Base-by-base conservation (phyloP, 2,113 vertebrate genomes). In the Thermophis baileyi region DNA sequence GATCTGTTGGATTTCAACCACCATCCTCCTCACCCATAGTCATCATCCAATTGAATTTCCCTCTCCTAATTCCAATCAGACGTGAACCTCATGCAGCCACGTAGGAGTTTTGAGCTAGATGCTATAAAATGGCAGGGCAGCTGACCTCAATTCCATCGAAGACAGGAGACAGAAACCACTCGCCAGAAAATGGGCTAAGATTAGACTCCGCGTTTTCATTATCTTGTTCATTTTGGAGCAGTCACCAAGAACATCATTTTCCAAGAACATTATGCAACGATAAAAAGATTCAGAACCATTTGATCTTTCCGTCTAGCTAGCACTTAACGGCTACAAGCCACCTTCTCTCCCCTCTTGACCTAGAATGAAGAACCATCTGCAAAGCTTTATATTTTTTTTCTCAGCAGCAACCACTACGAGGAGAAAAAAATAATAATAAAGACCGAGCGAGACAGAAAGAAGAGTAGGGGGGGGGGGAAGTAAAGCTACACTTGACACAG, bases 351-450 rank as follows among this genome's bases (percentile, higher is more conserved):
- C 97, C 96, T 96, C 96, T 89, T 93, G 95, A 94, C 81, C 93
- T 87, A 97, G 87, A 97, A 97, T 93, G 93, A 97, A 96, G 97
- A 95, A 96, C 95, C 96, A 97, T 97, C 94, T 97, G 95, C 93
- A 97, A 96, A 93, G 88, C 91, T 94, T 27, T 63, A 11, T 10
- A 10, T 27, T 63, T 4, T 97, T 97, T 97, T 94, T 95, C n/a
- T 24, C 22, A 22, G 24, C 96, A 96, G 97, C 69, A 40, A 81
- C 35, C 74, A 22, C 74, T 1, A 40, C 35, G 0, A 81, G 18
- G 18, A 24, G 18, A 69, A 35, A 81, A 81, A 11, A 60, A 60
- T 60, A 60, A 60, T 30, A 60, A 35, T 60, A 60, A 69, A 74
- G 35, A 53, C n/a, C 5, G 22, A n/a, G 3, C 47, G 5, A 54